Conservation (phyloP, 2,888 invertebrate species). For the Conchocele bisecta region DNA sequence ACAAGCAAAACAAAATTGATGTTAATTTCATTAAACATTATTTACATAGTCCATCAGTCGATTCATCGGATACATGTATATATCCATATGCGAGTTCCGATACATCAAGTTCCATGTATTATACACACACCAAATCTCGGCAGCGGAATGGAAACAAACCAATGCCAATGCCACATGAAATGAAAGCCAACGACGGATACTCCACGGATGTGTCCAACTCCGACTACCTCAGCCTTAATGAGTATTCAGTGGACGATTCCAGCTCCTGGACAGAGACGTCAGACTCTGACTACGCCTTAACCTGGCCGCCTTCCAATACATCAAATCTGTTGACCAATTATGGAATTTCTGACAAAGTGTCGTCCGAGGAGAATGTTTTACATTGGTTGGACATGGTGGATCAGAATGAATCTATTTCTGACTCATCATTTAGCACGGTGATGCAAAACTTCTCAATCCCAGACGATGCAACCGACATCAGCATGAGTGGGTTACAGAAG, state of each 20-base stretch:
- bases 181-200: slow-evolving; percentile 36
- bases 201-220: slow-evolving; percentile 62
- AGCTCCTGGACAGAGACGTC: slow-evolving; percentile 53
- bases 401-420: slow-evolving; percentile 16
- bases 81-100: slow-evolving; percentile 53
- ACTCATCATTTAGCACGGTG: slow-evolving; percentile 42
- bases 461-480: slow-evolving; percentile 47
- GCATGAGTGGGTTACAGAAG: slow-evolving; percentile 52
- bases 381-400: slow-evolving; percentile 62
- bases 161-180: background rate
- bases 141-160: slow-evolving; percentile 8
- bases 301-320: slow-evolving; percentile 66
- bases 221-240: slow-evolving; percentile 53
- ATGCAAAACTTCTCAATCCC: slow-evolving; percentile 40
- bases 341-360: slow-evolving; percentile 58
- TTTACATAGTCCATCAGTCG: slow-evolving; percentile 38
- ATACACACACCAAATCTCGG: slow-evolving; percentile 27
- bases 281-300: slow-evolving; percentile 60
- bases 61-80: slow-evolving; percentile 53
- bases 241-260: slow-evolving; percentile 51
- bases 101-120: slow-evolving; percentile 47
- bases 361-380: slow-evolving; percentile 61
- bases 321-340: slow-evolving; percentile 57
- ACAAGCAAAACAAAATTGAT: too few relatives aligned
- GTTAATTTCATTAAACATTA: too few relatives aligned